phyloP scores from a whole-genome alignment of 2,113 vertebrate genomes.

The Colius striatus region DNA sequence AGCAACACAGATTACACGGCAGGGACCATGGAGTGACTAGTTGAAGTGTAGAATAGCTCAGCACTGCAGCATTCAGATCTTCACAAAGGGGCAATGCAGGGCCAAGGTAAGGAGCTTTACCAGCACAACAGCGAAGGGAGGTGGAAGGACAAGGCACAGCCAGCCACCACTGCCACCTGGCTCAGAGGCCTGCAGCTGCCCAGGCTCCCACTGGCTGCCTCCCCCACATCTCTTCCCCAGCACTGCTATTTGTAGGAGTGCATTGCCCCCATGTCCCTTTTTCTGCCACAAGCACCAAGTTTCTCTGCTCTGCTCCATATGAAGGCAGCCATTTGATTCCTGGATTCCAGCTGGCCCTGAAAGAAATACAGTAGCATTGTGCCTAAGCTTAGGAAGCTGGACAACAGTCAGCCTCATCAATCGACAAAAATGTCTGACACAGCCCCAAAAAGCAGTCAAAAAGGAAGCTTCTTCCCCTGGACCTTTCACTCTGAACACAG shows the following conservation, averaged over 20 bases:
- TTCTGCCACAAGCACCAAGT: fast-evolving
- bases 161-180: not conserved
- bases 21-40: not conserved
- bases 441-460: not conserved
- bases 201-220: not conserved
- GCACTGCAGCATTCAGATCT: not conserved
- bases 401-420: not conserved
- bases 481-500: not conserved
- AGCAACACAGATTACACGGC: not conserved
- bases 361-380: not conserved
- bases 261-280: not conserved
- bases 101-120: not conserved
- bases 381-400: not conserved
- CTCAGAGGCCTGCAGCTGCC: not conserved
- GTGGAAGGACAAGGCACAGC: not conserved
- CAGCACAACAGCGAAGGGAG: not conserved
- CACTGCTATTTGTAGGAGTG: not conserved
- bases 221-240: not conserved
- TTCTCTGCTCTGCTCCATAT: not conserved
- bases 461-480: not conserved
- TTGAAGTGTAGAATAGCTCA: not conserved
- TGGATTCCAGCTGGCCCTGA: not conserved
- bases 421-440: fast-evolving
- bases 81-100: not conserved
- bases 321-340: not conserved